Base-by-base conservation (phyloP, 1,140 invertebrate genomes). In the Pseudomyrmex sp. region DNA sequence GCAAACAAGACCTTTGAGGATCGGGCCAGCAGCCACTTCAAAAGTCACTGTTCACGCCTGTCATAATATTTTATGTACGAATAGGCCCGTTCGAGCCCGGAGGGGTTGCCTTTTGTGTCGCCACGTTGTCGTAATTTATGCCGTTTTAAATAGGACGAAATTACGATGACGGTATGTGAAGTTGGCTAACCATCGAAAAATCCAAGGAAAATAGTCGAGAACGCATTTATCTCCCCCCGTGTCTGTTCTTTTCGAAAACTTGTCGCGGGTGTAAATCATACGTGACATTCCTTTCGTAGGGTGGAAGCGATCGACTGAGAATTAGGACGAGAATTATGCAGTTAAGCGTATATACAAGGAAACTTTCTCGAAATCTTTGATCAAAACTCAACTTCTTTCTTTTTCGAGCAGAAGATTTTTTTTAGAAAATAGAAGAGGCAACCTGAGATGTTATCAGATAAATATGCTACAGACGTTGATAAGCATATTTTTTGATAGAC, bases 11-110 rank as follows among this genome's bases (percentile, higher is more conserved):
- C 70, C 79, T 70, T 82, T 75, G 23, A 82, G 26, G 48, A 63
- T 54, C 59, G 48, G 50, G 15, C 58, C 70, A 82, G 70, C 79
- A 75, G 59, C 35, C 70, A 35, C 79, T 75, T 75, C 75, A 75
- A 75, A 82, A 82, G 79, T 70, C 63, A 82, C 76, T 85, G 83
- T 85, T 82, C 83, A 85, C 83, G 83, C 83, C 68, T 85, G 83
- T 85, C 83, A 83, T 46, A 85, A 85, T 85, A 85, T 85, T 85
- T 85, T 83, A 72, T 35, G 69, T 70, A 65, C 50, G 50, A 85
- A 82, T 82, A 59, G 50, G 58, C 35, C 35, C 62, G 48, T 12
- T 15, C 48, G 44, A 61, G 18, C 20, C 70, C 18, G 48, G 54
- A 59, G 70, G 79, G 79, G 54, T 80, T 75, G 46, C 72, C 79